phyloP scores from a whole-genome alignment of 2,113 vertebrate species.

The Pteruthius melanotis region DNA sequence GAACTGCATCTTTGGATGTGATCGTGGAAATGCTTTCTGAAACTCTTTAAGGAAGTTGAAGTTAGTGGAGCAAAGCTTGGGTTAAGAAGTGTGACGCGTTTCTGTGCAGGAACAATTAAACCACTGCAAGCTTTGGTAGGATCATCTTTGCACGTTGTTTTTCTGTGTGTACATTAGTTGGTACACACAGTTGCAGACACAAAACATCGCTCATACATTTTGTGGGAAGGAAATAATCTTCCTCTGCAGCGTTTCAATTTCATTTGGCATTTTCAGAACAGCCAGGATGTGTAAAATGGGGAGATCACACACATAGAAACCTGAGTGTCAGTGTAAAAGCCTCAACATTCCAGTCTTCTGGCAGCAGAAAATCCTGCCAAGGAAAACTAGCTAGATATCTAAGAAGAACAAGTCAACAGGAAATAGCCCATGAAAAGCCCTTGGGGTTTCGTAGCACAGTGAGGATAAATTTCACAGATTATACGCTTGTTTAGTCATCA shows the following conservation, averaged over 20 bases:
- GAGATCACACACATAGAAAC: neutral
- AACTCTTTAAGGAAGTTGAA: neutral
- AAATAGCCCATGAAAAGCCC: neutral
- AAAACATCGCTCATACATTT: neutral
- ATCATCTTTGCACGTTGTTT: neutral
- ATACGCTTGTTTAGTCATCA: neutral
- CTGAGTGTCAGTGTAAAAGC: neutral
- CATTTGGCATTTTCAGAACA: neutral
- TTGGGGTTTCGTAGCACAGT: neutral
- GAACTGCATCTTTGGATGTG: neutral
- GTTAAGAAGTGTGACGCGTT: neutral
- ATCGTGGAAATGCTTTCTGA: neutral
- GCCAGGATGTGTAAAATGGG: neutral
- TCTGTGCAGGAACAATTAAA: neutral
- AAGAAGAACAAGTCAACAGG: slow-evolving; percentile 23
- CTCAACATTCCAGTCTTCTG: neutral
- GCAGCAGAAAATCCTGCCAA: neutral
- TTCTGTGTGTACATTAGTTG: neutral
- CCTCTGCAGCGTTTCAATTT: neutral
- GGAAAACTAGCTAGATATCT: neutral
- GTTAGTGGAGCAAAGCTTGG: neutral
- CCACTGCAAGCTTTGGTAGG: rapidly evolving
- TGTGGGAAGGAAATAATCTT: neutral
- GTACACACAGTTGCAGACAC: neutral
- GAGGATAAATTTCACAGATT: slow-evolving; percentile 1